These are phyloP conservation scores for Aethes cnicana DNA, from an alignment of 2,888 invertebrate genomes.

Conservation along the genomic window DNA sequence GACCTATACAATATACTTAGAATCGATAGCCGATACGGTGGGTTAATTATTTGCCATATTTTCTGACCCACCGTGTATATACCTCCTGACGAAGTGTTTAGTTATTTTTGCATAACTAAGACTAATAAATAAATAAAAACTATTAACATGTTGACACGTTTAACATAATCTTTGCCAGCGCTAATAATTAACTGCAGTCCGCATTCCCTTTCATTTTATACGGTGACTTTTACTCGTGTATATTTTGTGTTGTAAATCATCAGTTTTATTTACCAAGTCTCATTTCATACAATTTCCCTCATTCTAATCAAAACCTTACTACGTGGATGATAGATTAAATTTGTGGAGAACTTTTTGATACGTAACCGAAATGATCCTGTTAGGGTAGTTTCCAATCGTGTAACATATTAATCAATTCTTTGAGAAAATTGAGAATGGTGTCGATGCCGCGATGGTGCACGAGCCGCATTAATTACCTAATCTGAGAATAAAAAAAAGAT, in stretches of 20 bases:
- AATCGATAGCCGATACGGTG: too few relatives aligned
- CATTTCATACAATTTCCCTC: not conserved
- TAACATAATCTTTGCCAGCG: conserved; percentile 4
- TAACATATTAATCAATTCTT: conserved; percentile 17
- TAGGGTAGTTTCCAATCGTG: conserved; percentile 12
- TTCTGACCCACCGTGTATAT: too few relatives aligned
- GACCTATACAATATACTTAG: too few relatives aligned
- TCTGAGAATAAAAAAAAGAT: not conserved
- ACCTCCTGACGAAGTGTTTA: too few relatives aligned
- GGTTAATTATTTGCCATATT: too few relatives aligned
- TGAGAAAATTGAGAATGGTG: not conserved
- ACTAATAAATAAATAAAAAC: too few relatives aligned
- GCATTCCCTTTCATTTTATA: conserved; percentile 5
- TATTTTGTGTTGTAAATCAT: not conserved
- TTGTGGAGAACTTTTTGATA: not conserved
- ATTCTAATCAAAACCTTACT: not conserved
- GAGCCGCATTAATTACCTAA: not conserved
- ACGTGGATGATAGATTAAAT: not conserved
- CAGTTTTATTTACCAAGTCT: too few relatives aligned
- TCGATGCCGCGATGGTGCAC: not conserved
- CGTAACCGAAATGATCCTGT: conserved; percentile 12
- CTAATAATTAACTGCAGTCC: conserved; percentile 5
- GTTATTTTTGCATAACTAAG: too few relatives aligned
- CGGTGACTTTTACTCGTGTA: not conserved
- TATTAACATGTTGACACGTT: too few relatives aligned